phyloP scores from a whole-genome alignment of 1,140 invertebrate genomes.

The Drosophila bocqueti region DNA sequence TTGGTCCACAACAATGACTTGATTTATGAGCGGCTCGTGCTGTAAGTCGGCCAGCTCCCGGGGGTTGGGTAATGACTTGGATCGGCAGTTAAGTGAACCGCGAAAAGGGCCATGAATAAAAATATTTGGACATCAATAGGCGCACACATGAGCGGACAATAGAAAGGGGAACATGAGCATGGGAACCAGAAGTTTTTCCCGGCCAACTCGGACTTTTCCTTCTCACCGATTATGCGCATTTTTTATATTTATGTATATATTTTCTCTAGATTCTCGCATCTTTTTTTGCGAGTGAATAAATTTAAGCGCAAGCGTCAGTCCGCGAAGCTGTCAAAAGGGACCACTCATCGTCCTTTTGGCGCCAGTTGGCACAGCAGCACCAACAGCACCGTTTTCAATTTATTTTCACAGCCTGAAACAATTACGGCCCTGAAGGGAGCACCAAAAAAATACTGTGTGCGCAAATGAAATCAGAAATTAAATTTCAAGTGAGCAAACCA shows the following conservation, averaged over 20 bases:
- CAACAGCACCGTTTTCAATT: constrained; percentile 68
- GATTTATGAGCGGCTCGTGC: constrained; percentile 79
- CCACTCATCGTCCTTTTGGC: constrained; percentile 51
- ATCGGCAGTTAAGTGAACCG: constrained; percentile 79
- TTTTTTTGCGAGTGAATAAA: constrained; percentile 57
- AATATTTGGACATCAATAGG: constrained; percentile 82
- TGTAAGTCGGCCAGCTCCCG: constrained; percentile 33
- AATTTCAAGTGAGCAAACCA: constrained; percentile 81
- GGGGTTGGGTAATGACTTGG: constrained; percentile 77
- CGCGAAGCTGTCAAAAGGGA: constrained; percentile 79
- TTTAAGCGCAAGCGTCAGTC: constrained; percentile 69
- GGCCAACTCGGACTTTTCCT: constrained; percentile 31
- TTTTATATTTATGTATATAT: constrained; percentile 8
- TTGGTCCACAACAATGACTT: constrained; percentile 66
- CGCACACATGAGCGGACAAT: constrained; percentile 47
- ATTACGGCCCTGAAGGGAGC: constrained; percentile 52
- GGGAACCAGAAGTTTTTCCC: constrained; percentile 64
- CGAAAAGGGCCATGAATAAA: constrained; percentile 82
- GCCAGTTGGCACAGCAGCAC: constrained; percentile 66
- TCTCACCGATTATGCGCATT: constrained; percentile 35
- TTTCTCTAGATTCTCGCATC: constrained; percentile 9
- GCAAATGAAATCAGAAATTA: constrained; percentile 82
- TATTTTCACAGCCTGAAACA: constrained; percentile 82
- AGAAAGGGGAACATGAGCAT: constrained; percentile 18
- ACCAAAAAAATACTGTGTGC: constrained; percentile 58